Evolutionary conservation across 2,113 vertebrate species (phyloP).

Genomic region (Lepus timidus): DNA sequence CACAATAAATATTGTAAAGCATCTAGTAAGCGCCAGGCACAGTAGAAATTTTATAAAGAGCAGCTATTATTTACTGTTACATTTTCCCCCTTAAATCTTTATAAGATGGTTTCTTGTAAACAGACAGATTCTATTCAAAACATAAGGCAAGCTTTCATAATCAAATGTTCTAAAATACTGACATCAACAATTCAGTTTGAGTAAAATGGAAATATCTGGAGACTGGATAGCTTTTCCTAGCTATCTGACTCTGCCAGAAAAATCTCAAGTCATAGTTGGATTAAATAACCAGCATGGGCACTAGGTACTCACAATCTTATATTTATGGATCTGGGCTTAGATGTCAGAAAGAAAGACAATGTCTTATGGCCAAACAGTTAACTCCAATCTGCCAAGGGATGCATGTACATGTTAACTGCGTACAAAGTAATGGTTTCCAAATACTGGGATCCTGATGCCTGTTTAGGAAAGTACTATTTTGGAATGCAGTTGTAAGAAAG

Average conservation of each 20-base stretch:
- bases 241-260: conserved; percentile 13
- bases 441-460: neutral
- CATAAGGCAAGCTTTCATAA: conserved; percentile 11
- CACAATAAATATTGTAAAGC: conserved; percentile 7
- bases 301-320: neutral
- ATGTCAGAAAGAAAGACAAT: neutral
- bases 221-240: conserved; percentile 22
- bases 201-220: conserved; percentile 48
- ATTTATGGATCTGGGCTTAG: conserved; percentile 6
- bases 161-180: conserved; percentile 34
- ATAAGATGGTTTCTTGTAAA: neutral
- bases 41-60: neutral
- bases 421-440: conserved; percentile 36
- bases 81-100: conserved; percentile 5
- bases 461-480: conserved; percentile 16
- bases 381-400: neutral
- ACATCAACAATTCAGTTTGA: conserved; percentile 4
- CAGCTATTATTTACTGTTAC: conserved; percentile 25
- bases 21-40: conserved; percentile 9
- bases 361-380: conserved; percentile 17
- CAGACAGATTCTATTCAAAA: conserved; percentile 30
- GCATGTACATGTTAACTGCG: neutral
- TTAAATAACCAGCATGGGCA: neutral
- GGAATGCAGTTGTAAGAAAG: conserved; percentile 17
- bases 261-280: conserved; percentile 27